Percentiles rank a stretch among this genome's conserved stretches.
Conservation (phyloP, 35 echinoderm and acorn worm species). For the Chiridota heheva region DNA sequence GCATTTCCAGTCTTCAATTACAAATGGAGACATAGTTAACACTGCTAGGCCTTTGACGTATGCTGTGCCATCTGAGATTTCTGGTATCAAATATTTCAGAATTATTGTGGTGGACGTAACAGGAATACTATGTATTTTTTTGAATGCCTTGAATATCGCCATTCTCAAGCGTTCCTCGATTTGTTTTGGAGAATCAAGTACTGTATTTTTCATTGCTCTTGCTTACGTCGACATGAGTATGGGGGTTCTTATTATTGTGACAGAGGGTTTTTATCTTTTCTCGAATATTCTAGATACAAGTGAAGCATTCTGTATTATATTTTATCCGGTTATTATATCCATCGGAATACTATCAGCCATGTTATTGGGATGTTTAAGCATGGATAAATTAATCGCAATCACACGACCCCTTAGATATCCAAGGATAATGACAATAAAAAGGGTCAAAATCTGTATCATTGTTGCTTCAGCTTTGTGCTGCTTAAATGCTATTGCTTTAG, state of each 20-base stretch:
- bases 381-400: slow-evolving; percentile 38
- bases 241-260: slow-evolving; percentile 27
- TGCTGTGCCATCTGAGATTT: too few relatives aligned
- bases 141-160: slow-evolving; percentile 39
- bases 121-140: slow-evolving; percentile 20
- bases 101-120: slow-evolving; percentile 49
- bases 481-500: too few relatives aligned
- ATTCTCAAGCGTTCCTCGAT: slow-evolving; percentile 6
- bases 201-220: slow-evolving; percentile 16
- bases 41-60: too few relatives aligned
- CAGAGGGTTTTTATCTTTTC: slow-evolving; percentile 30
- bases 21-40: too few relatives aligned
- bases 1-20: too few relatives aligned
- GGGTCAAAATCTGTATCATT: too few relatives aligned
- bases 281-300: not conserved
- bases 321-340: slow-evolving; percentile 7
- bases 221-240: slow-evolving; percentile 20
- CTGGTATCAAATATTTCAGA: too few relatives aligned
- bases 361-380: slow-evolving; percentile 28
- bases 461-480: too few relatives aligned
- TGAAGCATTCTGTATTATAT: not conserved
- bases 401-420: slow-evolving; percentile 27
- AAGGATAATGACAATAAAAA: slow-evolving; percentile 17
- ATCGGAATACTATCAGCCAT: slow-evolving; percentile 38
- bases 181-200: slow-evolving; percentile 39